Base-by-base conservation (phyloP, 1,140 invertebrate genomes). In the Calliphora vicina region DNA sequence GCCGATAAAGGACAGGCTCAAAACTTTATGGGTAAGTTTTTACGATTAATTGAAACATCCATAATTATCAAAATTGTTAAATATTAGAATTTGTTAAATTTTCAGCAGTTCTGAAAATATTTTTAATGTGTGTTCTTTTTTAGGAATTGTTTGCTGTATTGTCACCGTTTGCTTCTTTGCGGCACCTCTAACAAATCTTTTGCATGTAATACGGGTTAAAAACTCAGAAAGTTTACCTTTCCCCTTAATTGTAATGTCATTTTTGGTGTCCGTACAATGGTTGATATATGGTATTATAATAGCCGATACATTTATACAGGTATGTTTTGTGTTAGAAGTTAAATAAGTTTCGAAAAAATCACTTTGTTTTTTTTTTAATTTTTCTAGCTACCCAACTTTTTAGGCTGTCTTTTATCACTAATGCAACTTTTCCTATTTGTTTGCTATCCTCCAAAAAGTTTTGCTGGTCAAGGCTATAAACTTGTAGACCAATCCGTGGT, bases 221-320 rank as follows among this genome's bases (percentile, higher is more conserved):
- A 95, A 92, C 88, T 94, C 95, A 5, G 96, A 96, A 84, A 94
- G 93, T 90, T 92, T 96, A 85, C 96, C 96, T 84, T 95, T 96
- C 89, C 94, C 95, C 20, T 92, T 96, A 84, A 96, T 97, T 89
- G 88, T 95, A 23, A 93, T 94, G 84, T 95, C 94, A 42, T 95
- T 96, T 86, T 91, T 96, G 74, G 95, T 96, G 2, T 94, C 94
- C 42, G 91, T 92, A 35, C 93, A 96, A 84, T 97, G 96, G 96
- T 93, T 94, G 85, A 87, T 94, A 1, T 97, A 96, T 91, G 96
- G 95, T 71, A 88, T 93, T 83, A 89, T 96, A 82, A 92, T 95
- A 85, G 89, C 93, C 67, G 95, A 97, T 91, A 86, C 90, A 61
- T 96, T 94, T 91, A 93, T 96, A 87, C 93, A 94, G 91, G 93